Evolutionary conservation across 2,113 vertebrate genomes (phyloP).

Genomic region (Cyprinodon tularosa): DNA sequence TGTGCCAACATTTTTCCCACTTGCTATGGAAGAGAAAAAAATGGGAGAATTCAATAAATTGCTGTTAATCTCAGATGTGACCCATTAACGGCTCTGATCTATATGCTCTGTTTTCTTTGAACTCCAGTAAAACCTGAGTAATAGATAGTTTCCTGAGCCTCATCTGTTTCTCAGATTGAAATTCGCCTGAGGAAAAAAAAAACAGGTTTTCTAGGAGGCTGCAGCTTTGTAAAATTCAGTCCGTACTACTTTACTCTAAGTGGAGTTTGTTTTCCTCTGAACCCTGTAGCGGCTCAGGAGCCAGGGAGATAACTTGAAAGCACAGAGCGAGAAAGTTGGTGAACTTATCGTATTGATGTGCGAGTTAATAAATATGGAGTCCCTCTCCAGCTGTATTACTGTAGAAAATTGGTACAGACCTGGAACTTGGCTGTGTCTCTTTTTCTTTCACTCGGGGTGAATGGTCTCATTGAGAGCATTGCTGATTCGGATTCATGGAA

Average conservation of each 20-base stretch:
- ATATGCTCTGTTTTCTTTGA: constrained; percentile 12
- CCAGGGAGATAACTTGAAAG: constrained; percentile 43
- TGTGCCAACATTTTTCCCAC: constrained; percentile 73
- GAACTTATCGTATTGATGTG: constrained; percentile 58
- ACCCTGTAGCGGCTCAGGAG: constrained; percentile 49
- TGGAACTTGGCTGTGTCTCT: constrained; percentile 25
- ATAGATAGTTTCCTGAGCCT: constrained; percentile 58
- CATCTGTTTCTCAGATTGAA: constrained; percentile 50
- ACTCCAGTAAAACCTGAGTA: constrained; percentile 47
- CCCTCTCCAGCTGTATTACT: constrained; percentile 45
- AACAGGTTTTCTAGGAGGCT: constrained; percentile 58
- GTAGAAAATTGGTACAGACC: constrained; percentile 35
- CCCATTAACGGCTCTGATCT: constrained; percentile 13
- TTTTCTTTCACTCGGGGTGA: constrained; percentile 7
- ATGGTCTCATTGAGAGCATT: constrained; percentile 15
- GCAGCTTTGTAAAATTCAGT: constrained; percentile 53
- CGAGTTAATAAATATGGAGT: constrained; percentile 62
- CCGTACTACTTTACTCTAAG: constrained; percentile 59
- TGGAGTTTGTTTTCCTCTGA: constrained; percentile 63
- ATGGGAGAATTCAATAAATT: constrained; percentile 37
- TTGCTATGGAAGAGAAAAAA: constrained; percentile 38
- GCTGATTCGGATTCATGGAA: constrained; percentile 5
- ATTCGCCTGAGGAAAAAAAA: constrained; percentile 62
- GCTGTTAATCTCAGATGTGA: constrained; percentile 48
- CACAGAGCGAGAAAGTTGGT: constrained; percentile 31